phyloP scores from a whole-genome alignment of 2,888 invertebrate species.

The Xanthorhoe spadicearia region DNA sequence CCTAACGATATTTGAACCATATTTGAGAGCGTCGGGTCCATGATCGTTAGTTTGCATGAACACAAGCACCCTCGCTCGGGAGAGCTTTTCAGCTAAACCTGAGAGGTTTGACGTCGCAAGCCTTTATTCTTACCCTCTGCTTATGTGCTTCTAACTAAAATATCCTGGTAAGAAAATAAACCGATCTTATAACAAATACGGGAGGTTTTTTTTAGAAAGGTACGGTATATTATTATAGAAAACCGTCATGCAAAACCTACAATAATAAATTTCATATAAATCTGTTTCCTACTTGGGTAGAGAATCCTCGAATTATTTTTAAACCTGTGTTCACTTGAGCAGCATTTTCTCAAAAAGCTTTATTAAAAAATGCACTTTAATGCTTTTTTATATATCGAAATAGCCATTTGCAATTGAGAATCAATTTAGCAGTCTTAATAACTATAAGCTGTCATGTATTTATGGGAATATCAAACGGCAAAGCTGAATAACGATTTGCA shows the following conservation, averaged over 20 bases:
- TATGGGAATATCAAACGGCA: too few species aligned
- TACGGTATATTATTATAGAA: background rate
- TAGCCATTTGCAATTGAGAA: background rate
- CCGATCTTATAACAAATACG: background rate
- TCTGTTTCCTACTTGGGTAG: too few species aligned
- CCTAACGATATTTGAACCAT: conserved; percentile 28
- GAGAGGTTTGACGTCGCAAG: conserved; percentile 37
- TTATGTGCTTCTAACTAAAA: conserved; percentile 29
- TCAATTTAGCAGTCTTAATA: background rate
- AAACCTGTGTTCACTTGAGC: too few species aligned
- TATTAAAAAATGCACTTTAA: too few species aligned
- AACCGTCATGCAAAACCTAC: too few species aligned
- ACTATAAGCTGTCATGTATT: background rate
- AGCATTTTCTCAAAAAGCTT: too few species aligned
- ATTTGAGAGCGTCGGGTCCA: conserved; percentile 20
- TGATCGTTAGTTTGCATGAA: conserved; percentile 45
- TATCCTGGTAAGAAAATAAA: conserved; percentile 6
- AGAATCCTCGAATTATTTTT: too few species aligned
- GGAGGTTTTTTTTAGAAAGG: background rate
- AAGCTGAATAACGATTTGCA: background rate
- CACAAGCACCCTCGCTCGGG: conserved; percentile 38
- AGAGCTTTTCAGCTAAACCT: conserved; percentile 39
- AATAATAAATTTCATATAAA: too few species aligned
- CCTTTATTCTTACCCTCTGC: conserved; percentile 20
- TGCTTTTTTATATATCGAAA: too few species aligned